These are phyloP conservation scores for Psylliodes chrysocephalus DNA, from an alignment of 2,888 invertebrate genomes.

Conservation along the genomic window DNA sequence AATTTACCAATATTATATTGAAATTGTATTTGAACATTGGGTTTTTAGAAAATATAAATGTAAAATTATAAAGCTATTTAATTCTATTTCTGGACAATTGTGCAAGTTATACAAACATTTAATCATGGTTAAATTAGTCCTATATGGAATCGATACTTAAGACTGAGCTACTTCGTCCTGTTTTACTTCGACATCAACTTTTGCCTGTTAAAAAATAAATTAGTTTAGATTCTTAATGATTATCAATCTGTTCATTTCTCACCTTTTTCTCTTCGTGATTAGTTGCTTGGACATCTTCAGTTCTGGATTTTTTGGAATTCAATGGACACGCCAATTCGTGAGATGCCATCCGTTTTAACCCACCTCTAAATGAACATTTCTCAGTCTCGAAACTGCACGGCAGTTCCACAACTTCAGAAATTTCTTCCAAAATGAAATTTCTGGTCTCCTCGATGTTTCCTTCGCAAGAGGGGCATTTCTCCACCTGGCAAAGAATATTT, in stretches of 20 bases:
- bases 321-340: conserved; percentile 36
- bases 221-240: too few relatives aligned
- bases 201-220: too few relatives aligned
- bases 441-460: conserved; percentile 32
- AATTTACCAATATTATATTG: not conserved
- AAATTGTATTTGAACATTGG: not conserved
- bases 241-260: too few relatives aligned
- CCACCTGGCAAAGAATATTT: conserved; percentile 16
- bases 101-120: not conserved
- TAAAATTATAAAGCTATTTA: not conserved
- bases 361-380: conserved; percentile 26
- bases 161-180: not conserved
- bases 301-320: conserved; percentile 29
- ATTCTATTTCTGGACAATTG: not conserved
- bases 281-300: conserved; percentile 9
- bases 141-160: not conserved
- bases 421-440: conserved; percentile 36
- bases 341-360: conserved; percentile 34
- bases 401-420: conserved; percentile 33
- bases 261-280: not conserved
- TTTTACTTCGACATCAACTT: not conserved
- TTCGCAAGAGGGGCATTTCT: conserved; percentile 41
- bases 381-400: conserved; percentile 34
- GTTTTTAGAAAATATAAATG: not conserved
- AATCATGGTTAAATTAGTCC: not conserved